Evolutionary conservation across 2,113 vertebrate species (phyloP).

Genomic region (Mirza zaza): DNA sequence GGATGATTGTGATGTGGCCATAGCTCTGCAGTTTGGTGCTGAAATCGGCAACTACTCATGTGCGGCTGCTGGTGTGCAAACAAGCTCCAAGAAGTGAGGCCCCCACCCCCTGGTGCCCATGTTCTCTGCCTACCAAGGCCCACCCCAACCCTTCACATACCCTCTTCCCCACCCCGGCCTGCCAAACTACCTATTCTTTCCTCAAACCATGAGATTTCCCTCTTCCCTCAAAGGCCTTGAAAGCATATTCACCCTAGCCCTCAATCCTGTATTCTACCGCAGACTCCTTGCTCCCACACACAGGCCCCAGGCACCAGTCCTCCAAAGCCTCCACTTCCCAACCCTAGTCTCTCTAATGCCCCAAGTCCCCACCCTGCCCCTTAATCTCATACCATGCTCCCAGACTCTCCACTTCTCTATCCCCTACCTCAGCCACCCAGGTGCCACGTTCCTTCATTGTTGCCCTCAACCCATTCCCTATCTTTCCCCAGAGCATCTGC

Average conservation of each 20-base stretch:
- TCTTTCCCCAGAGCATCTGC: neutral
- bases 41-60: conserved; percentile 98
- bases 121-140: neutral
- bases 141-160: neutral
- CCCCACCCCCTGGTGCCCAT: neutral
- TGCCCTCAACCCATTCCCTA: neutral
- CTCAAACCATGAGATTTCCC: neutral
- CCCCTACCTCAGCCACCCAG: neutral
- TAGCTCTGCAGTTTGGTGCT: conserved; percentile 93
- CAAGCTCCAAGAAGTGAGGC: conserved; percentile 97
- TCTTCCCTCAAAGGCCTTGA: neutral
- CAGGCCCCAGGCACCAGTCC: neutral
- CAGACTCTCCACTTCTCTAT: neutral
- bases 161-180: neutral
- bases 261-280: neutral
- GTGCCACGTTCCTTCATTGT: neutral
- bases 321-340: neutral
- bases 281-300: neutral
- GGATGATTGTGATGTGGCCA: conserved; percentile 93
- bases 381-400: neutral
- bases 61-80: conserved; percentile 95
- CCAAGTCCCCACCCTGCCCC: neutral
- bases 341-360: neutral
- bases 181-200: neutral
- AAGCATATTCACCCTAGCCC: neutral